phyloP scores from a whole-genome alignment of 1,140 invertebrate genomes.

The Anagrus nilaparvatae region DNA sequence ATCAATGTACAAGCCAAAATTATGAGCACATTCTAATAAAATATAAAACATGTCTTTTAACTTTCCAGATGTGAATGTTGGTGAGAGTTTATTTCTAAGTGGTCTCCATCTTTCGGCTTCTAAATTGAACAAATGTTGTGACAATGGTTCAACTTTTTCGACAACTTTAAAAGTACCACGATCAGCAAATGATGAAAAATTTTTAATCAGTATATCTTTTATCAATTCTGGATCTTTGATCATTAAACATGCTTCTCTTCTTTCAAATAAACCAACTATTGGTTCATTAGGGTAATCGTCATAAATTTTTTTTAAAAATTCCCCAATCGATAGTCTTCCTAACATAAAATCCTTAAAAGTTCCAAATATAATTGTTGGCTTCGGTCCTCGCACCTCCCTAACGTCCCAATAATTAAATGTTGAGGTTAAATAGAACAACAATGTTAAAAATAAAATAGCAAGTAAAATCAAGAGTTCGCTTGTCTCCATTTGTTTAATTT shows the following conservation, averaged over 20 bases:
- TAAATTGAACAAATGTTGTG: conserved; percentile 20
- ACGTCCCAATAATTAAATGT: conserved; percentile 19
- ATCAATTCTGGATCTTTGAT: conserved; percentile 21
- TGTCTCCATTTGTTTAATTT: no score
- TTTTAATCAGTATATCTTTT: conserved; percentile 29
- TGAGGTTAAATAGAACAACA: conserved; percentile 12
- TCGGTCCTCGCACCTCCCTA: conserved; percentile 19
- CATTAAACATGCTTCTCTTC: conserved; percentile 17
- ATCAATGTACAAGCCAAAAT: no score
- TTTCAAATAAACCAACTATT: conserved; percentile 21
- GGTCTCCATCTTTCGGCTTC: conserved; percentile 35
- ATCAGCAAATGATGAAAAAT: conserved; percentile 33
- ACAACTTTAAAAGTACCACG: conserved; percentile 20
- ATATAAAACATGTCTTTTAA: conserved; percentile 22
- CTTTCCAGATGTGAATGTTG: conserved; percentile 36
- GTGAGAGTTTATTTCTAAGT: conserved; percentile 37
- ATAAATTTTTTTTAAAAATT: conserved; percentile 22
- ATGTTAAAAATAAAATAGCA: neutral
- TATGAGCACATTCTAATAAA: conserved; percentile 5
- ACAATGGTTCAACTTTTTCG: conserved; percentile 16
- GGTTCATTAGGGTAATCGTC: conserved; percentile 18
- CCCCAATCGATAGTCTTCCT: conserved; percentile 5
- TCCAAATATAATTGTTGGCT: conserved; percentile 23
- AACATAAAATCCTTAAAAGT: conserved; percentile 19
- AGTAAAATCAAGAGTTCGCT: no score